phyloP scores from a whole-genome alignment of 2,113 vertebrate species.

The Cebidichthys violaceus region DNA sequence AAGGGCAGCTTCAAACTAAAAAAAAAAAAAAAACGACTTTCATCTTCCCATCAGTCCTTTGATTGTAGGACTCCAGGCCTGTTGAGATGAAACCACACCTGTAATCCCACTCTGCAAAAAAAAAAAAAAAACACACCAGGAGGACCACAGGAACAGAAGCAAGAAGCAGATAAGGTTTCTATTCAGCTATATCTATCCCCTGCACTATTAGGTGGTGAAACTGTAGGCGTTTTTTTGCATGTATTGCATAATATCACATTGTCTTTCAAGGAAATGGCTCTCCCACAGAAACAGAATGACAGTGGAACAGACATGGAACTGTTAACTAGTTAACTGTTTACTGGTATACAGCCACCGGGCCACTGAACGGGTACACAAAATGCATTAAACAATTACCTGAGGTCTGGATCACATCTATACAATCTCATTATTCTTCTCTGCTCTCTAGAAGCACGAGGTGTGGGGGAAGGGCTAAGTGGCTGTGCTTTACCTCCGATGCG shows the following conservation, averaged over 20 bases:
- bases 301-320: neutral
- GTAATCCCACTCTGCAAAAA: slow-evolving; percentile 25
- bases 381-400: slow-evolving; percentile 67
- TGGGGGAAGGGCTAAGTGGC: slow-evolving; percentile 50
- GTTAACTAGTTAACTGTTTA: neutral
- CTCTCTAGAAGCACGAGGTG: slow-evolving; percentile 22
- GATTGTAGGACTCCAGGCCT: slow-evolving; percentile 24
- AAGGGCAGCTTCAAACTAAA: slow-evolving; percentile 64
- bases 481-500: neutral
- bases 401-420: slow-evolving; percentile 41
- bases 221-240: neutral
- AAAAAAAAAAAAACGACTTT: slow-evolving; percentile 60
- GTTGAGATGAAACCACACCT: slow-evolving; percentile 58
- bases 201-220: neutral
- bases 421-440: slow-evolving; percentile 64
- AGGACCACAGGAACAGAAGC: slow-evolving; percentile 11
- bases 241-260: neutral
- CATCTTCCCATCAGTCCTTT: slow-evolving; percentile 64
- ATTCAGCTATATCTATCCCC: neutral
- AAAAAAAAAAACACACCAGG: neutral
- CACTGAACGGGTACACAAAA: slow-evolving; percentile 24
- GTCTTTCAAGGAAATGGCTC: neutral
- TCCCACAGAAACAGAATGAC: neutral
- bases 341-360: slow-evolving; percentile 14
- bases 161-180: slow-evolving; percentile 10